Evolutionary conservation across 2,113 vertebrate genomes (phyloP).

Genomic region (Anguilla japonica): DNA sequence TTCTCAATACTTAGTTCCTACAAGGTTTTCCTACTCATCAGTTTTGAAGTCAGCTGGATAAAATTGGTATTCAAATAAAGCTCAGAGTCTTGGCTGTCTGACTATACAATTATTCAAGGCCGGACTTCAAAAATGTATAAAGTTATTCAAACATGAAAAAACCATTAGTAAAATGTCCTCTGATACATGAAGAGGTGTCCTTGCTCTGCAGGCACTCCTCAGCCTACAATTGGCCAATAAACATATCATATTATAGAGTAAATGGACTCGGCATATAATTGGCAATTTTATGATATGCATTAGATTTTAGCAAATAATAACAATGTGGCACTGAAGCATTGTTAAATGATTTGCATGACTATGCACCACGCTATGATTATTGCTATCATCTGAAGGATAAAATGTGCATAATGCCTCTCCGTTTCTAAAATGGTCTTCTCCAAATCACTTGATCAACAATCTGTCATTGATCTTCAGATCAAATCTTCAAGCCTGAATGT

Average conservation of each 20-base stretch:
- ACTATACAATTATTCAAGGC: neutral
- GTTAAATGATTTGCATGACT: neutral
- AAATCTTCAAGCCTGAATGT: neutral
- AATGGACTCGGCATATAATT: neutral
- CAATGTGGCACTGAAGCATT: neutral
- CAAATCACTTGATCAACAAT: too few species aligned
- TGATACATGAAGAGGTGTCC: neutral
- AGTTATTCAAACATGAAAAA: slow-evolving; percentile 1
- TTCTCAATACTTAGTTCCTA: neutral
- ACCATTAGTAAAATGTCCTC: slow-evolving; percentile 2
- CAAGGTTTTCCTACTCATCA: neutral
- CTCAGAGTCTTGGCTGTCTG: neutral
- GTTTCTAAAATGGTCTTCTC: neutral
- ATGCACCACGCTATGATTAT: neutral
- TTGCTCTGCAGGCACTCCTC: neutral
- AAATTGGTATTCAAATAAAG: neutral
- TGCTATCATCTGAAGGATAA: neutral
- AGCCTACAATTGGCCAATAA: neutral
- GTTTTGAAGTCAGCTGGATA: neutral
- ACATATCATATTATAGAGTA: neutral
- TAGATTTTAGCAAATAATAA: neutral
- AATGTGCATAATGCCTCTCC: neutral
- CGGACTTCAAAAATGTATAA: neutral
- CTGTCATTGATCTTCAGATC: neutral
- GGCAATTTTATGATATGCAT: neutral